Evolutionary conservation across 2,888 invertebrate genomes (phyloP).

Genomic region (Sialis lutaria): DNA sequence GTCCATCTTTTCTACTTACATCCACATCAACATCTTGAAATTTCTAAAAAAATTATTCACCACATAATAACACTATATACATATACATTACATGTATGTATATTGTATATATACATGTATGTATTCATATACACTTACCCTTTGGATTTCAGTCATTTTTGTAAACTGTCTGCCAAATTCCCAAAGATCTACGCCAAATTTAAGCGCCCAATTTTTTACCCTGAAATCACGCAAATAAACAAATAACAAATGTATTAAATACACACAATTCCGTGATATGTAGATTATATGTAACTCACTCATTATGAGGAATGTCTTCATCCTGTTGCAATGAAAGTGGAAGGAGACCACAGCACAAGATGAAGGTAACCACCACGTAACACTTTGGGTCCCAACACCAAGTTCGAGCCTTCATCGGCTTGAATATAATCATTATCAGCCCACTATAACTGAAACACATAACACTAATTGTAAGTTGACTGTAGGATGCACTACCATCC

Average conservation of each 20-base stretch:
- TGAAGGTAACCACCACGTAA: no score
- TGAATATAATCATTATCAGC: no score
- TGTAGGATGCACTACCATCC: no score
- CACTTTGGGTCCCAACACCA: no score
- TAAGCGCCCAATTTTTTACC: slow-evolving; percentile 82
- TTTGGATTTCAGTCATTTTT: slow-evolving; percentile 75
- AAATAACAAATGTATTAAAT: neutral
- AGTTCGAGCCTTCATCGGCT: no score
- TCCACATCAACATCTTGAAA: slow-evolving; percentile 62
- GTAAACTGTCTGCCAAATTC: slow-evolving; percentile 75
- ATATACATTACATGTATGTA: neutral
- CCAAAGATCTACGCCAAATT: slow-evolving; percentile 81
- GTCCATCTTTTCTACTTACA: slow-evolving; percentile 68
- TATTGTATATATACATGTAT: neutral
- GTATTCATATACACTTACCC: slow-evolving; percentile 40
- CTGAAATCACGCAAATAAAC: slow-evolving; percentile 25
- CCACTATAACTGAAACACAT: no score
- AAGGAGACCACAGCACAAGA: no score
- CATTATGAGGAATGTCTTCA: slow-evolving; percentile 79
- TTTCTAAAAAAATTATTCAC: slow-evolving; percentile 38
- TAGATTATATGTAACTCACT: slow-evolving; percentile 43
- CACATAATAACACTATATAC: neutral
- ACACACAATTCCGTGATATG: neutral
- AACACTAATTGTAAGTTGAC: no score
- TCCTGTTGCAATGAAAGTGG: slow-evolving; percentile 51